Conservation (phyloP, 2,888 invertebrate genomes). For the Nezara viridula region DNA sequence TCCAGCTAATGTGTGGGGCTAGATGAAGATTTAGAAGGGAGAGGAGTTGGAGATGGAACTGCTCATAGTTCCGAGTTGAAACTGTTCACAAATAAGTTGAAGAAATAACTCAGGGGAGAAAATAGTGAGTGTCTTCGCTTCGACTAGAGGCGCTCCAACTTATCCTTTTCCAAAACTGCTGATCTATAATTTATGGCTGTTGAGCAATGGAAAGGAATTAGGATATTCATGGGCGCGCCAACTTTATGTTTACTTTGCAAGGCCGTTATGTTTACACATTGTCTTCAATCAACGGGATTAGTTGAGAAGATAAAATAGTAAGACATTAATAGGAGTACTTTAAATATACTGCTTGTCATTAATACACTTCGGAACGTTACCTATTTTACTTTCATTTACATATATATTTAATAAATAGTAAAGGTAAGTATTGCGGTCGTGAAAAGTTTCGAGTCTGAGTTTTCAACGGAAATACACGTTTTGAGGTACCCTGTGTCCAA, state of each 20-base stretch:
- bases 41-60: not conserved
- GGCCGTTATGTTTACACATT: not conserved
- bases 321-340: no score
- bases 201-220: not conserved
- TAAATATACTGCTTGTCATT: no score
- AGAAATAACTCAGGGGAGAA: slow-evolving; percentile 20
- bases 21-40: not conserved
- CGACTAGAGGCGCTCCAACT: not conserved
- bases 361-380: no score
- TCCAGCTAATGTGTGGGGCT: slow-evolving; percentile 15
- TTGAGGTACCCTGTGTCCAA: no score
- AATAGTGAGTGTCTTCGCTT: not conserved
- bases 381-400: no score
- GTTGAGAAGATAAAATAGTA: not conserved
- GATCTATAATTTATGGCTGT: slow-evolving; percentile 33
- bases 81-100: slow-evolving; percentile 19
- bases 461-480: no score
- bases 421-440: no score
- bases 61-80: slow-evolving; percentile 1
- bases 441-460: no score
- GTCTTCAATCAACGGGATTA: slow-evolving; percentile 10
- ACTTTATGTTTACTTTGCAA: slow-evolving; percentile 13
- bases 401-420: no score
- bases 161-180: not conserved
- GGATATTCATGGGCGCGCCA: not conserved